Percentiles rank a stretch among this genome's conserved stretches.
Evolutionary conservation across 2,888 invertebrate species (phyloP).

Genomic region (Augochlorella aurata): DNA sequence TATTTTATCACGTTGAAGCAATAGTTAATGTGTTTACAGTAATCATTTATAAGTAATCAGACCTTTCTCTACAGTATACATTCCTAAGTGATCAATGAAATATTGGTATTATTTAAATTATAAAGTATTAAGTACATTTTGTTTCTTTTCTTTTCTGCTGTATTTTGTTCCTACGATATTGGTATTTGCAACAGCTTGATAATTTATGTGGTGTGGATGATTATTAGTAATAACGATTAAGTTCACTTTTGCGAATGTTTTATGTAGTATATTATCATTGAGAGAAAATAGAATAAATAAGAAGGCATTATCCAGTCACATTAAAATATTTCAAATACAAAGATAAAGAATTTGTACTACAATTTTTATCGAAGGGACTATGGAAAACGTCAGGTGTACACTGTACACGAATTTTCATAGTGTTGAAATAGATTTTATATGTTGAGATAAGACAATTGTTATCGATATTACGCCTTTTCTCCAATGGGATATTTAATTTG

Average conservation of each 20-base stretch:
- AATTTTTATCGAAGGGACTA: constrained; percentile 10
- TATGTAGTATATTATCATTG: constrained; percentile 10
- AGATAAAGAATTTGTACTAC: constrained; percentile 8
- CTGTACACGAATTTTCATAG: background rate
- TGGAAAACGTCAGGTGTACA: background rate
- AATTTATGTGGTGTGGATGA: constrained; percentile 39
- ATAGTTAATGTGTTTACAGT: constrained; percentile 45
- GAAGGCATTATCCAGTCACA: constrained; percentile 1
- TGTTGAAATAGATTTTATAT: constrained; percentile 15
- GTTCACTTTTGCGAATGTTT: constrained; percentile 19
- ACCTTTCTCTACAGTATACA: constrained; percentile 56
- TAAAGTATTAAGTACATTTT: constrained; percentile 5
- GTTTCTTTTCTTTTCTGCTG: constrained; percentile 14
- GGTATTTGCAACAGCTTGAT: constrained; percentile 32
- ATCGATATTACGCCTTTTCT: background rate
- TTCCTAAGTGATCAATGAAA: constrained; percentile 56
- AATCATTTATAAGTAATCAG: constrained; percentile 43
- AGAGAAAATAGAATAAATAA: constrained; percentile 13
- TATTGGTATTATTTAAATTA: constrained; percentile 54
- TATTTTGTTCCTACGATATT: constrained; percentile 35
- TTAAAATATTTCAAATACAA: constrained; percentile 22
- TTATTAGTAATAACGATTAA: constrained; percentile 13
- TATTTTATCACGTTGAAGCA: constrained; percentile 57
- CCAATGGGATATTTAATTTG: constrained; percentile 19
- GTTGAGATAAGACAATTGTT: constrained; percentile 16